phyloP scores from a whole-genome alignment of 2,113 vertebrate species.

The Macquaria australasica region DNA sequence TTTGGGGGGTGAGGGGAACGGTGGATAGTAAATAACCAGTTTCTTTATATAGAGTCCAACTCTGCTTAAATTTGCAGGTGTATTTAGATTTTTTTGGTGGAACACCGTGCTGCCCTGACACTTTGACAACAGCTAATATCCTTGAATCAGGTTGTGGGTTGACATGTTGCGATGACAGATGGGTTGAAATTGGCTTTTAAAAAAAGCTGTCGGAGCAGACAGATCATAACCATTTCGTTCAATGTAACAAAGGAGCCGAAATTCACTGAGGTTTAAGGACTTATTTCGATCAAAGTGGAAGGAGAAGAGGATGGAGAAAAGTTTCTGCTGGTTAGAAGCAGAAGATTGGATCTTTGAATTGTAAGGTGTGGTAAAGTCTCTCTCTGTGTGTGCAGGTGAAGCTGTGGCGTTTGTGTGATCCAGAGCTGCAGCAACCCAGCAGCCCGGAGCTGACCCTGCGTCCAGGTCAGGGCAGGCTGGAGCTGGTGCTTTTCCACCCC shows the following conservation, averaged over 20 bases:
- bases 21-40: background rate
- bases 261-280: background rate
- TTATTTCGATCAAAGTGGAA: background rate
- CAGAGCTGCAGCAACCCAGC: conserved; percentile 75
- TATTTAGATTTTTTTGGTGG: too few relatives aligned
- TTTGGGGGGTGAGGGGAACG: too few relatives aligned
- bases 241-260: background rate
- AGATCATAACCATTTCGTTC: background rate
- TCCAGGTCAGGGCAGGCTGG: conserved; percentile 76
- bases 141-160: too few relatives aligned
- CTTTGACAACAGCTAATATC: too few relatives aligned
- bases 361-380: background rate
- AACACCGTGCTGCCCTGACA: too few relatives aligned
- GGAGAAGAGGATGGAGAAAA: background rate
- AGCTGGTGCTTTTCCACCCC: conserved; percentile 91
- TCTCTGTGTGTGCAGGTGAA: conserved; percentile 86
- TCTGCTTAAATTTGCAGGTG: too few relatives aligned
- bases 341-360: background rate
- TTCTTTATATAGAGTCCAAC: too few relatives aligned
- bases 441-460: conserved; percentile 81
- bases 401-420: conserved; percentile 88
- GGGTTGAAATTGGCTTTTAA: too few relatives aligned
- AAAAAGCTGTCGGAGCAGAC: conserved; percentile 7
- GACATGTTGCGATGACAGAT: too few relatives aligned
- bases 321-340: background rate